Evolutionary conservation across 92 coral and sea anemone genomes (phyloP).

Genomic region (Scolanthus callimorphus): DNA sequence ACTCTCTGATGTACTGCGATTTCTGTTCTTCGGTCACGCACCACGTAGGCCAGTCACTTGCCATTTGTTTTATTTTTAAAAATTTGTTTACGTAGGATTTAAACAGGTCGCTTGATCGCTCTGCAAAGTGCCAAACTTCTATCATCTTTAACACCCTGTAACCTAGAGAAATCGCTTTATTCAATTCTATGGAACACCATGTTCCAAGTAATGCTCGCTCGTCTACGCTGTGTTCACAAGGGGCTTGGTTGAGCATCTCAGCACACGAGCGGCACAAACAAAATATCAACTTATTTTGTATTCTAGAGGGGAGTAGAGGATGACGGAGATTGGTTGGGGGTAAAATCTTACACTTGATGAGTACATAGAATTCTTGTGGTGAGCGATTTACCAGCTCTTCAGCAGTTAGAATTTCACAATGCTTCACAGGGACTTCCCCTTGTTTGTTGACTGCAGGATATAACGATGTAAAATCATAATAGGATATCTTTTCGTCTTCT

Average conservation of each 20-base stretch:
- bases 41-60: constrained; percentile 29
- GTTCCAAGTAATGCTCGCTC: constrained; percentile 39
- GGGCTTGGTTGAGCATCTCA: constrained; percentile 21
- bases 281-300: constrained; percentile 33
- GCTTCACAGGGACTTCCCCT: constrained; percentile 13
- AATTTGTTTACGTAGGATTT: constrained; percentile 39
- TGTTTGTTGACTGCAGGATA: constrained; percentile 4
- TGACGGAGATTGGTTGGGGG: constrained; percentile 28
- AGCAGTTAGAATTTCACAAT: constrained; percentile 25
- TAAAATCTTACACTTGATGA: constrained; percentile 29
- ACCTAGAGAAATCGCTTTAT: constrained; percentile 35
- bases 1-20: constrained; percentile 19
- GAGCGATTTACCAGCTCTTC: constrained; percentile 1
- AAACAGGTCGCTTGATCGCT: constrained; percentile 22
- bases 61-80: constrained; percentile 50
- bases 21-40: constrained; percentile 37
- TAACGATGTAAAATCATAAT: constrained; percentile 36
- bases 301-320: constrained; percentile 34
- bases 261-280: constrained; percentile 53
- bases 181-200: constrained; percentile 41
- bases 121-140: constrained; percentile 46
- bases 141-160: constrained; percentile 8
- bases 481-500: too few relatives aligned
- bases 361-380: constrained; percentile 28
- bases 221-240: constrained; percentile 20